phyloP scores from a whole-genome alignment of 2,113 vertebrate species.

The Pandion haliaetus region DNA sequence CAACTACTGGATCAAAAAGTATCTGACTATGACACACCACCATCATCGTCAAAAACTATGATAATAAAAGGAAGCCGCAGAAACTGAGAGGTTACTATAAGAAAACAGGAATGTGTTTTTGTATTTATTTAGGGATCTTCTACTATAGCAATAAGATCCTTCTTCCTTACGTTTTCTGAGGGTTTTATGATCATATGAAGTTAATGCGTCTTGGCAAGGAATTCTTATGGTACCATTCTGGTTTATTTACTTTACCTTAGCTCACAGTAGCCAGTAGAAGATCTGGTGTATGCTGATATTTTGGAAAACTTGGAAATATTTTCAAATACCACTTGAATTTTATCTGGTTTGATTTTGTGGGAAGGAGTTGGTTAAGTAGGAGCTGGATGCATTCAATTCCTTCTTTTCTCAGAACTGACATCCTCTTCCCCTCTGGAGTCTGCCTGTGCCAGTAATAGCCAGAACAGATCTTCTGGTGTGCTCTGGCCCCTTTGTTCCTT shows the following conservation, averaged over 20 bases:
- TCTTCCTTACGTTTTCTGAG: neutral
- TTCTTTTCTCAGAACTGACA: neutral
- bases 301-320: neutral
- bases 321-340: neutral
- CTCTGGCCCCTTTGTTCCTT: neutral
- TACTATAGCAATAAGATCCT: neutral
- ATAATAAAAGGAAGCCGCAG: neutral
- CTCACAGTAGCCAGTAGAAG: neutral
- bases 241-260: neutral
- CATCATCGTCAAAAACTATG: neutral
- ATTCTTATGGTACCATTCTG: neutral
- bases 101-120: neutral
- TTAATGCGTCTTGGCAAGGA: neutral
- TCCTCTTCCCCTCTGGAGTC: neutral
- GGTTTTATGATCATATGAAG: neutral
- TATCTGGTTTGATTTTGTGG: neutral
- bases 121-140: neutral
- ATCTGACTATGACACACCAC: neutral
- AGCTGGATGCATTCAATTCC: neutral
- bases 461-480: neutral
- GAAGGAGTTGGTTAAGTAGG: neutral
- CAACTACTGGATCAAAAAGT: neutral
- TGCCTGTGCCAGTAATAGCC: slow-evolving; percentile 21
- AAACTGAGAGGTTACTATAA: neutral
- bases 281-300: neutral